Base-by-base conservation (phyloP, 2,797 vertebrate genomes). In the Sarcophilus harrisii region DNA sequence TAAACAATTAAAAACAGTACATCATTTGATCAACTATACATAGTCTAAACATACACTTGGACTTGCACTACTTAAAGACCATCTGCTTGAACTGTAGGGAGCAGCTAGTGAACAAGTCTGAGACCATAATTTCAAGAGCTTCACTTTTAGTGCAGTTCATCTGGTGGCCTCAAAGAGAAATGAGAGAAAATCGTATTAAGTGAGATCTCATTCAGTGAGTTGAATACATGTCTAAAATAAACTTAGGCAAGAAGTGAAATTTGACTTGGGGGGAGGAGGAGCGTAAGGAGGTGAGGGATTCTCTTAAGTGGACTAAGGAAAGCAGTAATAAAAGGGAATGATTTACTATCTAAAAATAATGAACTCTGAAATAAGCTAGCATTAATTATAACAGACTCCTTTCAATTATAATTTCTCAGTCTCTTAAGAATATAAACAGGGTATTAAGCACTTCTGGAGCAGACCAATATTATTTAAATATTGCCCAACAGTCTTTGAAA, bases 271-370 rank as follows among this genome's bases (percentile, higher is more conserved):
- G 32, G 59, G 95, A 54, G 90, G 93, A 91, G 91, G 52, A 81
- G 94, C 9, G 92, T 91, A 95, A 21, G 14, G 14, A 32, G 5
- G 29, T 12, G 6, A 55, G 57, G 54, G 1, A 73, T 92, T 87
- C 6, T 92, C 0, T 60, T 55, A 93, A 52, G 93, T 87, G 24
- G 95, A 93, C 21, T 30, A 90, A 95, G 28, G 92, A 27, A 92
- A 45, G 13, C 4, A 73, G 52, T 30, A 54, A 92, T 38, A 60
- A 60, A 94, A 90, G 11, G 57, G 52, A 21, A 14, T 38, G 58
- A 93, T 13, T 81, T 29, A 94, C 62, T 93, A 97, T 90, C 32
- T 94, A 91, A 92, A 95, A 93, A 93, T 81, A 90, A 94, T 73
- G 13, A 59, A 93, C 94, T 93, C 13, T 30, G 92, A 52, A 57